Evolutionary conservation across 2,888 invertebrate genomes (phyloP).

Genomic region (Bursaphelenchus okinawaensis): DNA sequence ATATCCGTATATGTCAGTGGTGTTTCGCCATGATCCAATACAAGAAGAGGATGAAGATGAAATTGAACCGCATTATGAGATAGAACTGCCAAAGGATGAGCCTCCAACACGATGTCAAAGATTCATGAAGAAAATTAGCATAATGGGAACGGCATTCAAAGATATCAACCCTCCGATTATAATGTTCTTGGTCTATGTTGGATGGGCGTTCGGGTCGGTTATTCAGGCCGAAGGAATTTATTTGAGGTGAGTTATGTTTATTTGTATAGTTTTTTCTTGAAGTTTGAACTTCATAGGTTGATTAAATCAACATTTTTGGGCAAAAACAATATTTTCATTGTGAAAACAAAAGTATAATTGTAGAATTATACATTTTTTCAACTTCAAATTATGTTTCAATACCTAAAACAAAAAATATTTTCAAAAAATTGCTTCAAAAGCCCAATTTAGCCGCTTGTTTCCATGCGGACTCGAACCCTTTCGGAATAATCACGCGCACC

Average conservation of each 20-base stretch:
- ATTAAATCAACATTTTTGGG: too few relatives aligned
- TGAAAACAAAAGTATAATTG: too few relatives aligned
- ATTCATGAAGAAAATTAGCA: background rate
- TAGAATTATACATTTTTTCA: too few relatives aligned
- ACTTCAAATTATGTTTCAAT: too few relatives aligned
- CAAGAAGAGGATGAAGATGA: background rate
- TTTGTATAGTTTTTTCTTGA: too few relatives aligned
- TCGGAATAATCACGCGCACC: too few relatives aligned
- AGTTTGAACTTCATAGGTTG: too few relatives aligned
- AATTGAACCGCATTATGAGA: background rate
- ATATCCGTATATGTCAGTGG: background rate
- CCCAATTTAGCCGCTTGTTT: too few relatives aligned
- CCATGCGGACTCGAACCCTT: too few relatives aligned
- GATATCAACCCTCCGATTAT: background rate
- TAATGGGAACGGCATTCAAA: background rate
- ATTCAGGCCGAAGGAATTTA: conserved; percentile 37
- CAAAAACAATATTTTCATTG: too few relatives aligned
- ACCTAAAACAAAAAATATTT: too few relatives aligned
- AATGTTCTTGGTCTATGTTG: conserved; percentile 33
- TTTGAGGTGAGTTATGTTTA: conserved; percentile 25
- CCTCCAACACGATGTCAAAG: background rate
- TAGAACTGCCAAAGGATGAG: background rate
- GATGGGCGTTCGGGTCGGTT: conserved; percentile 39
- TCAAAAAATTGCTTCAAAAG: too few relatives aligned
- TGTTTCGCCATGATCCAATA: background rate